Base-by-base conservation (phyloP, 2,888 invertebrate species). In the Lysandra coridon region DNA sequence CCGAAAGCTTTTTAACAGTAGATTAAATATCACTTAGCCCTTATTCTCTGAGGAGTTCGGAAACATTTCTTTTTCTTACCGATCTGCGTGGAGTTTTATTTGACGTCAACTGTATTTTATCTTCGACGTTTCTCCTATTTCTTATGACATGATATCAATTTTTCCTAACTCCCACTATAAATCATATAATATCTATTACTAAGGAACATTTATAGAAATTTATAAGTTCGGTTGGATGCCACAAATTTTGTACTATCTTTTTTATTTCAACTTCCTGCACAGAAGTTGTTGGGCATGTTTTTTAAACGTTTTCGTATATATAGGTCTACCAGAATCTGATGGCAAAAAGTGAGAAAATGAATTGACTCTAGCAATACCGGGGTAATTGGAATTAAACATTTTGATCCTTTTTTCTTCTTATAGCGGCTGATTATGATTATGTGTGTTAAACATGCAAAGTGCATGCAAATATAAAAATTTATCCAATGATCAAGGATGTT, bases 51-150 rank as follows among this genome's bases (percentile, higher is more conserved):
- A 10, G 23, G 74, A 74, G 74, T 44, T 44, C n/a, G 44, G 73
- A n/a, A 44, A 78, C 30, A 30, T 78, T 73, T 57, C 53, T 53
- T 57, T 73, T n/a, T 73, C 53, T 78, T 73, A 73, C 37, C 37
- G 73, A 73, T 73, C 49, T 57, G 37, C 73, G 73, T 69, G 37
- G 73, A 78, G 73, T 78, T 78, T 73, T 37, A 78, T 57, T 57
- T 37, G 78, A 57, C 78, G 78, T 73, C 78, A 73, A 69, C 73
- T 57, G 57, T 78, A 78, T 78, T 78, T 73, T 78, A 78, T 78
- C 78, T 78, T 33, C 73, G 78, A 73, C 78, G 57, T 73, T 57
- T 78, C 60, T 78, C 64, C 37, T 78, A 73, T 78, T 78, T 78
- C 78, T 73, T 78, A 37, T 57, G 73, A 33, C 64, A 73, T n/a